Base-by-base conservation (phyloP, 1,140 invertebrate genomes). In the Drosophila nigrodunni region DNA sequence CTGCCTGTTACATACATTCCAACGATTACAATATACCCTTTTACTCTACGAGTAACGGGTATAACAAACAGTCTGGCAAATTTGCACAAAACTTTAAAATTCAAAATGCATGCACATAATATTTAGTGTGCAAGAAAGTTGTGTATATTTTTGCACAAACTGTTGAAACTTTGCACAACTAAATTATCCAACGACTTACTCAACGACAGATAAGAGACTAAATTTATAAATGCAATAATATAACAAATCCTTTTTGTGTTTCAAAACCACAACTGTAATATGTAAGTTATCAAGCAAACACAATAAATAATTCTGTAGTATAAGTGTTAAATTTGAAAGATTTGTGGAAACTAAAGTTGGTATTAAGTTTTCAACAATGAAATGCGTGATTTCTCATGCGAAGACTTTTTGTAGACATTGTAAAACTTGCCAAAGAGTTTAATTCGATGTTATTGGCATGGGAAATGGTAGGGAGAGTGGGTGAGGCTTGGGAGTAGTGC, bases 371-470 rank as follows among this genome's bases (percentile, higher is more conserved):
- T 61, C 64, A 50, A 54, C 60, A 76, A 73, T 73, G 69, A 43
- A 43, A 55, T 43, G 54, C 74, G 65, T 80, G 78, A 81, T 81
- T 82, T 81, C 77, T 81, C 74, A 77, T 58, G 78, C 69, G 47
- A 62, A 70, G 64, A 58, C 55, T 65, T 69, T 34, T 64, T 8
- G 57, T 21, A 70, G 52, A 50, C 52, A 55, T 46, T 34, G 74
- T 62, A 59, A 82, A 71, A 82, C 70, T 70, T 60, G 25, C 58
- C 37, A 64, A 64, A 47, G 37, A 82, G 58, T 74, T 82, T 70
- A 82, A 78, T 82, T 66, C 79, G 15, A 60, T 11, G 39, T 25
- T 74, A 62, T 77, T 44, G 62, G 37, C 49, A 49, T 34, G 43
- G 35, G 34, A n/a, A 18, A 49, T 34, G 44, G 18, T 11, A 52